Evolutionary conservation across 2,888 invertebrate species (phyloP).

Genomic region (Molorchus minor): DNA sequence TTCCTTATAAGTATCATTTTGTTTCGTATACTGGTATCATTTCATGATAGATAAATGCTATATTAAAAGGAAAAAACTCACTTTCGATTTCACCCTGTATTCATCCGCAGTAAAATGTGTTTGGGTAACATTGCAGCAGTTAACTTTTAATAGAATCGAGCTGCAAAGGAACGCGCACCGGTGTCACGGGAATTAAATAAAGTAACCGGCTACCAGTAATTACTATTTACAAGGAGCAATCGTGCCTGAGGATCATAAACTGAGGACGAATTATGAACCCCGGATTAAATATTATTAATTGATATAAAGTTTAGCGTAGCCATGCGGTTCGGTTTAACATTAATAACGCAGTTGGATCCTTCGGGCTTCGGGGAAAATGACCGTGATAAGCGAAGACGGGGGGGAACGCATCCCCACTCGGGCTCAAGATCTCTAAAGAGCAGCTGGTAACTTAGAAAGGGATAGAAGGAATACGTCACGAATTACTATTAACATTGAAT

Average conservation of each 20-base stretch:
- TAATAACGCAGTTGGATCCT: slow-evolving; percentile 30
- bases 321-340: slow-evolving; percentile 11
- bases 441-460: too few species aligned
- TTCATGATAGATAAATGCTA: too few species aligned
- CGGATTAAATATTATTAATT: slow-evolving; percentile 42
- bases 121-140: slow-evolving; percentile 29
- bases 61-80: too few species aligned
- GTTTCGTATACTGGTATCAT: too few species aligned
- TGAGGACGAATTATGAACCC: slow-evolving; percentile 27
- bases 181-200: slow-evolving; percentile 32
- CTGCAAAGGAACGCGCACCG: slow-evolving; percentile 27
- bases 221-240: slow-evolving; percentile 40
- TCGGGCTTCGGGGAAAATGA: too few species aligned
- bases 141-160: slow-evolving; percentile 31
- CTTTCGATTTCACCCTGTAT: too few species aligned
- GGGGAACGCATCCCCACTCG: too few species aligned
- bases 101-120: slow-evolving; percentile 38
- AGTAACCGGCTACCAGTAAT: slow-evolving; percentile 34
- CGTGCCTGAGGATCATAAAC: slow-evolving; percentile 42
- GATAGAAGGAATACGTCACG: too few species aligned
- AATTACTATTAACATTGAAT: too few species aligned
- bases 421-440: too few species aligned
- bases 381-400: too few species aligned
- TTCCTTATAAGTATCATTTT: too few species aligned
- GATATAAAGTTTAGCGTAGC: slow-evolving; percentile 25